Evolutionary conservation across 2,888 invertebrate genomes (phyloP), one percentile per base, ranked within the genome.

Genomic region (Abscondita cerata): DNA sequence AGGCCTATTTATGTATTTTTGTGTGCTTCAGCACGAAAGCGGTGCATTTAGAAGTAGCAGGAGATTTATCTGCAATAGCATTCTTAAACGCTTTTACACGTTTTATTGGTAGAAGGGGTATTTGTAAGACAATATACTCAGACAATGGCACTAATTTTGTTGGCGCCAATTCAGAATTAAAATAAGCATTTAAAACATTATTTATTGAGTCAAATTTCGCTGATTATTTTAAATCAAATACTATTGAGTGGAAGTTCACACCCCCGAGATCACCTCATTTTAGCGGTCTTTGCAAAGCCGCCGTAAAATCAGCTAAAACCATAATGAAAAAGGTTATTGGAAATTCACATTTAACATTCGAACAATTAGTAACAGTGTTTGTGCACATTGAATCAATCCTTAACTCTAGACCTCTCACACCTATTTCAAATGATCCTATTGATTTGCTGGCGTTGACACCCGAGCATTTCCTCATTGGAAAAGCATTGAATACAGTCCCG

Each of bases 91-190:
- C 12, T 12, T 13, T 48, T 2, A 20, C 11, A 48, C 11, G 48
- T n/a, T 48, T 48, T 11, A 25, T 31, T 9, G 1, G 8, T 1
- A 1, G 48, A 12, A 1, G 48, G 1, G 48, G 48, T 9, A 11
- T 31, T n/a, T 48, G 48, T 9, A 2, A 25, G 5, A 2, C 19
- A 5, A 25, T 48, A 6, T 48, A 25, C 11, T 48, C 48, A 3
- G 48, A 48, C 6, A 48, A 48, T 19, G 48, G 12, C n/a, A 19
- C 48, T 5, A 48, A 48, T 20, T 48, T 48, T 9, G 25, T 48
- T 6, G 48, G 48, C 12, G 48, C 25, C 1, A 48, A 48, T 8
- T 38, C 38, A 6, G 5, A 38, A 12, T 3, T 13, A 48, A 20
- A 48, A 48, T n/a, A n/a, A n/a, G n/a, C n/a, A n/a, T n/a, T 13